Conservation (phyloP, 2,113 vertebrate species). For the Microtus ochrogaster region DNA sequence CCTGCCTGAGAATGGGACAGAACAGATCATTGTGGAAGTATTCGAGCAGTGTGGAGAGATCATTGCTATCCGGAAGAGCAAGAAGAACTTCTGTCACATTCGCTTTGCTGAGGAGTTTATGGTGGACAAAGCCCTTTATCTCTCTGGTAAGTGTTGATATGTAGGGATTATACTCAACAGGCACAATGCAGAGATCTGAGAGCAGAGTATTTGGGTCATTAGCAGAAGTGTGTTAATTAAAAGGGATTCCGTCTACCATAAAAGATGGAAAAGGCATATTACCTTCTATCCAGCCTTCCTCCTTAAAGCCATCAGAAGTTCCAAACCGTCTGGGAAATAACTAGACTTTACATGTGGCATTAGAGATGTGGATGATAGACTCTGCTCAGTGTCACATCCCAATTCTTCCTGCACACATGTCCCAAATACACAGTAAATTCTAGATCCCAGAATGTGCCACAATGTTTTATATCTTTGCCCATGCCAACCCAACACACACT, state of each 20-base stretch:
- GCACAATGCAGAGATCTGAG: background rate
- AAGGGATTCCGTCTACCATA: background rate
- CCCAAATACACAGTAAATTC: slow-evolving; percentile 37
- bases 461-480: background rate
- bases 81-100: slow-evolving; percentile 98
- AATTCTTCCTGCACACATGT: background rate
- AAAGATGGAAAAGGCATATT: slow-evolving; percentile 51
- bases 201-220: slow-evolving; percentile 7
- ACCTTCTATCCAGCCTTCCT: background rate
- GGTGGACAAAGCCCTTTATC: slow-evolving; percentile 96
- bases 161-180: background rate
- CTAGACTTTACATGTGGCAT: slow-evolving; percentile 8
- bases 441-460: slow-evolving; percentile 17
- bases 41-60: slow-evolving; percentile 97
- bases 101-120: slow-evolving; percentile 95
- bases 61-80: slow-evolving; percentile 96
- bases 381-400: background rate
- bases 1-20: slow-evolving; percentile 93
- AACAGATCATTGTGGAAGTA: slow-evolving; percentile 96
- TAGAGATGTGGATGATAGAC: background rate
- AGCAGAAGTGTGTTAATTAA: background rate
- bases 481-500: background rate
- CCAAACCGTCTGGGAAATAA: background rate
- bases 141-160: slow-evolving; percentile 90
- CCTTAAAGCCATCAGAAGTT: background rate